phyloP scores from a whole-genome alignment of 2,113 vertebrate genomes.

The Tychaedon coryphoeus region DNA sequence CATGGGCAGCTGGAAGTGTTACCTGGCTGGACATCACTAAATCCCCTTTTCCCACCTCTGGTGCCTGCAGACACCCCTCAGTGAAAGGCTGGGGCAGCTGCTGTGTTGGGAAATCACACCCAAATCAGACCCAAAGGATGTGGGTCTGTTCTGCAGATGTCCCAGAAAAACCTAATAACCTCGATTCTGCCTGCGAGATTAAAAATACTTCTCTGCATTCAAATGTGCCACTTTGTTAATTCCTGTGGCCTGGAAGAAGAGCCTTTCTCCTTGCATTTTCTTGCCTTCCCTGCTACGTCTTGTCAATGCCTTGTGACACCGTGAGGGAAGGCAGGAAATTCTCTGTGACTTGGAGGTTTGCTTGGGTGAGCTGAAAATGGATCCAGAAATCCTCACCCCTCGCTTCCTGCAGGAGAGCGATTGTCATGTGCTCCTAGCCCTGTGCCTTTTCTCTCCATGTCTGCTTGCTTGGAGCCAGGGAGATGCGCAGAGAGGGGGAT shows the following conservation, averaged over 20 bases:
- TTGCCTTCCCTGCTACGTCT: neutral
- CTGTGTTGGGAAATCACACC: neutral
- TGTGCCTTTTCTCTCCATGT: rapidly evolving
- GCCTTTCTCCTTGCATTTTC: conserved; percentile 16
- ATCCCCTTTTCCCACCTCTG: neutral
- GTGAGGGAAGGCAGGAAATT: neutral
- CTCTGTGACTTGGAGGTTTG: neutral
- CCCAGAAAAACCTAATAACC: conserved; percentile 58
- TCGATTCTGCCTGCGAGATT: neutral
- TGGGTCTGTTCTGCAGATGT: conserved; percentile 14
- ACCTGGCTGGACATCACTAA: neutral
- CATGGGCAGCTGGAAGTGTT: neutral
- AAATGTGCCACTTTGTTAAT: conserved; percentile 25
- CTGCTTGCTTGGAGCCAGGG: neutral
- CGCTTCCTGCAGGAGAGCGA: rapidly evolving
- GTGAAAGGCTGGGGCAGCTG: neutral
- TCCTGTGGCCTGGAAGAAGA: neutral
- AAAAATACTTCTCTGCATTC: neutral
- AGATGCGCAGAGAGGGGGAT: neutral
- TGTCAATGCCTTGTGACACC: neutral
- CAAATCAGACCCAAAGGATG: conserved; percentile 1
- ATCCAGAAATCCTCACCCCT: neutral
- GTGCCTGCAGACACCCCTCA: neutral
- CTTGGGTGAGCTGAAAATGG: neutral
- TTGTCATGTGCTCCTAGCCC: rapidly evolving